Evolutionary conservation across 1,140 invertebrate genomes (phyloP), one percentile per base, ranked within the genome.

Genomic region (Penaeus vannamei): DNA sequence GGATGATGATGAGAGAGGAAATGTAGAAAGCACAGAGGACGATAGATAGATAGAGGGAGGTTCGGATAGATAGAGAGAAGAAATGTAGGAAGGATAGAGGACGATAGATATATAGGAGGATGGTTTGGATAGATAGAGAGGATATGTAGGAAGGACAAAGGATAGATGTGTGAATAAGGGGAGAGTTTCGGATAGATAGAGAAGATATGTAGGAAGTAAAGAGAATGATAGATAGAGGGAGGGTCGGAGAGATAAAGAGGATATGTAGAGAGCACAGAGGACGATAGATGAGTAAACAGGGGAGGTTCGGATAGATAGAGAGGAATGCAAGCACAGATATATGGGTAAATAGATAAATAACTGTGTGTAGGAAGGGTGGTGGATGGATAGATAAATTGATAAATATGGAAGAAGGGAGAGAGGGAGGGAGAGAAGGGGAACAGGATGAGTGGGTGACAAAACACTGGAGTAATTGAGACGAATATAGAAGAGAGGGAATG

Each of bases 341-440:
- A 72, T 19, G 29, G 36, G 32, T n/a, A 69, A 29, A 69, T n/a
- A 12, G 22, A 12, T 26, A 19, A 1, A 23, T 12, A 26, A 72
- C 0, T 72, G 26, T 26, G 14, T 72, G 69, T 17, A 7, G 5
- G 7, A n/a, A n/a, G 26, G 46, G 10, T 10, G 46, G 46, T 53
- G 8, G 46, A 53, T 53, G 46, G 46, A 14, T 3, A 14, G 46
- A 53, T 12, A 53, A 14, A 53, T 14, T 53, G 14, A 53, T 53
- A 53, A 29, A 26, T 36, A 32, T 29, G 61, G 7, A 62, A n/a
- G 32, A 32, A 83, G 46, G 23, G n/a, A 64, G 29, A 66, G 82
- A 29, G 82, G 32, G 82, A 62, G 82, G 36, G 46, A 62, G 61
- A 83, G 81, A 46, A 0, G n/a, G 81, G 64, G 59, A 84, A 62